Percentiles rank a stretch among this genome's conserved stretches.
Conservation (phyloP, 1,140 invertebrate species). For the Drosophila pectinifera region DNA sequence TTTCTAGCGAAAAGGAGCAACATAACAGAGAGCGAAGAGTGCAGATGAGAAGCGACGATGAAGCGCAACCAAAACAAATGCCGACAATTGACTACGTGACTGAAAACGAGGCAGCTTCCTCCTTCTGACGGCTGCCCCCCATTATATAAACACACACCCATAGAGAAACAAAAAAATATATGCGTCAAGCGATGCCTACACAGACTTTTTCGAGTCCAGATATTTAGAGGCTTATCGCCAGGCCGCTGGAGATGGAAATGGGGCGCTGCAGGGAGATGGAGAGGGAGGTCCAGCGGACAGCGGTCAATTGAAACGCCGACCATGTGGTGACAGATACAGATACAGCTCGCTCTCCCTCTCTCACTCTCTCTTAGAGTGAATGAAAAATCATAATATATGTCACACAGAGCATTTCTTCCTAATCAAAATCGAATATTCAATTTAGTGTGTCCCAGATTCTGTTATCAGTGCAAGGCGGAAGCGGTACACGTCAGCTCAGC, state of each 20-base stretch:
- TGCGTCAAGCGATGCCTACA: constrained; percentile 15
- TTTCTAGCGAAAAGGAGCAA: constrained; percentile 50
- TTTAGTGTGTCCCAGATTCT: constrained; percentile 62
- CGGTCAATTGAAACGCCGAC: constrained; percentile 43
- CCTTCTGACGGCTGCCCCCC: constrained; percentile 10
- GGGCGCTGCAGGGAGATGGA: constrained; percentile 11
- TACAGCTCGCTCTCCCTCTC: not conserved
- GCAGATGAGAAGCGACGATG: not conserved
- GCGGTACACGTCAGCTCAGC: constrained; percentile 71
- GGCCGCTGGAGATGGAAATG: constrained; percentile 19
- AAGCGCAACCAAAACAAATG: constrained; percentile 67
- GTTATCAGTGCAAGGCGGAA: constrained; percentile 72
- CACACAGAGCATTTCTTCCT: constrained; percentile 61
- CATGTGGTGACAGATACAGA: constrained; percentile 43
- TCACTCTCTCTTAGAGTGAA: not conserved
- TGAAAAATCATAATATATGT: constrained; percentile 39
- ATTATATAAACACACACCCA: constrained; percentile 38
- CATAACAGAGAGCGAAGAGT: constrained; percentile 47
- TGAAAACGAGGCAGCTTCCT: constrained; percentile 35
- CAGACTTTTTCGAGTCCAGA: constrained; percentile 42
- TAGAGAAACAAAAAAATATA: not conserved
- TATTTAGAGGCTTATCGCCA: constrained; percentile 67
- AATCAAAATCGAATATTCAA: constrained; percentile 68
- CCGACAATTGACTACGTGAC: constrained; percentile 75
- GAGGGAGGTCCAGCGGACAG: constrained; percentile 11